Evolutionary conservation across 2,113 vertebrate species (phyloP).

Genomic region (Ceyx margarethae): DNA sequence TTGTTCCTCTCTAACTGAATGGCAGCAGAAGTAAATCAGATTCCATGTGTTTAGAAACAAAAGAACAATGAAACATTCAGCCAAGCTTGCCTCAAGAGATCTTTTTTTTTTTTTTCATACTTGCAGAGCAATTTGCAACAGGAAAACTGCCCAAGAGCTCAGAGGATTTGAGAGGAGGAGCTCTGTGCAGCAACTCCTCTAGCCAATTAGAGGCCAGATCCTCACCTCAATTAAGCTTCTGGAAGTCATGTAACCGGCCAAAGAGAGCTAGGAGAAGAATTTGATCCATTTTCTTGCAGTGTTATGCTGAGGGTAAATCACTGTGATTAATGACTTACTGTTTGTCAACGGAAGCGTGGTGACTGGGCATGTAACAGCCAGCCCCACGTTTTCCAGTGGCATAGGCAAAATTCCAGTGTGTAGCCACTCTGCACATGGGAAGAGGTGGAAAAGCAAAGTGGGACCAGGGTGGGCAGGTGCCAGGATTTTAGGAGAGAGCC

Average conservation of each 20-base stretch:
- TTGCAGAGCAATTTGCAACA: neutral
- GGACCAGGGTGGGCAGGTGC: neutral
- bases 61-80: constrained; percentile 45
- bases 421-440: neutral
- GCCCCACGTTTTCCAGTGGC: neutral
- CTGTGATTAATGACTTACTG: neutral
- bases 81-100: constrained; percentile 11
- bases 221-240: neutral
- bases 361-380: accelerated
- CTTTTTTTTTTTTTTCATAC: neutral
- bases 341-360: neutral
- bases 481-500: neutral
- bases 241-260: neutral
- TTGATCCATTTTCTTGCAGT: neutral
- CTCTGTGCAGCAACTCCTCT: neutral
- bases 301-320: neutral
- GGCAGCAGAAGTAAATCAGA: neutral
- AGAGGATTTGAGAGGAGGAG: neutral
- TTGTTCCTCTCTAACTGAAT: neutral
- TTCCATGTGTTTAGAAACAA: neutral
- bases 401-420: neutral
- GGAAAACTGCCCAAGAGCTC: neutral
- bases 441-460: neutral
- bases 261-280: neutral
- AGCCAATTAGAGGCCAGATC: neutral